Evolutionary conservation across 2,888 invertebrate genomes (phyloP).

Genomic region (Halictus quadricinctus): DNA sequence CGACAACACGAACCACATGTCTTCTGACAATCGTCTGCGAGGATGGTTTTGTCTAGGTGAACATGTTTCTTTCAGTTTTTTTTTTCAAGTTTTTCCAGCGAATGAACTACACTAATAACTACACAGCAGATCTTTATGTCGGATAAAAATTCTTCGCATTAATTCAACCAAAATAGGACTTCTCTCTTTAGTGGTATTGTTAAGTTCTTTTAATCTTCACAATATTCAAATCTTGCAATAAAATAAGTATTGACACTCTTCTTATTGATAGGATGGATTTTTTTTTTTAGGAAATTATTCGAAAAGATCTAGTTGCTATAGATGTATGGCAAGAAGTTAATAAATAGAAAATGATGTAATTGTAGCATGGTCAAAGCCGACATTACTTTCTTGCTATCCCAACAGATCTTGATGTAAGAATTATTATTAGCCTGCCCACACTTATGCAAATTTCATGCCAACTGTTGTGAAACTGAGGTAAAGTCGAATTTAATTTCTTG

Average conservation of each 20-base stretch:
- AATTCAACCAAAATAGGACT: too few relatives aligned
- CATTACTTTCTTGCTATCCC: background rate
- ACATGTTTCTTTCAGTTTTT: too few relatives aligned
- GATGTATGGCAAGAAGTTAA: background rate
- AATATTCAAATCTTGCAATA: too few relatives aligned
- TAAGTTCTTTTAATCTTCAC: too few relatives aligned
- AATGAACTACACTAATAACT: background rate
- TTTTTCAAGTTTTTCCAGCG: too few relatives aligned
- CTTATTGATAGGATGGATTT: background rate
- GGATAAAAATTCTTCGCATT: too few relatives aligned
- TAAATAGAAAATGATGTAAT: background rate
- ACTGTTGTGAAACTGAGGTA: constrained; percentile 1
- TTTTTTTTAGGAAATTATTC: background rate
- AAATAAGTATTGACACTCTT: too few relatives aligned
- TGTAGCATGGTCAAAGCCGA: background rate
- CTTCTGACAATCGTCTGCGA: background rate
- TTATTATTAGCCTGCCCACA: background rate
- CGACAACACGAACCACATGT: background rate
- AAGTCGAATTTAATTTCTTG: background rate
- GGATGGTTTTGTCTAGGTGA: background rate
- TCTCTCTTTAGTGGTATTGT: too few relatives aligned
- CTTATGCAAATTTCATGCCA: constrained; percentile 1
- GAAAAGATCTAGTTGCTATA: background rate
- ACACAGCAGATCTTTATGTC: too few relatives aligned
- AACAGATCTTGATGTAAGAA: background rate